Evolutionary conservation across 2,888 invertebrate genomes (phyloP), one percentile per base, ranked within the genome.

Genomic region (Coronaproctus castanopsis): DNA sequence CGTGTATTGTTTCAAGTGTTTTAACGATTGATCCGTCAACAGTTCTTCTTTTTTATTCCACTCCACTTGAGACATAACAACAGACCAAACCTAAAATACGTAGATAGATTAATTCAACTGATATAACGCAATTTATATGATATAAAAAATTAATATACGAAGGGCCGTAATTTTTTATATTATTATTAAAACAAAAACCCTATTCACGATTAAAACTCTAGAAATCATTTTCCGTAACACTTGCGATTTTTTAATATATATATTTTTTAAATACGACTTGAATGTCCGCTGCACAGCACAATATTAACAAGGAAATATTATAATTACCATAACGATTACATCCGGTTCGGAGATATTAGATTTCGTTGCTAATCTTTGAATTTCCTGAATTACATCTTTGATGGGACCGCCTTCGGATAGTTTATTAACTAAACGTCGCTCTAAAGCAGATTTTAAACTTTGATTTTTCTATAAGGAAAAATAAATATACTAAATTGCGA

Each of bases 11-110:
- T 89, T 87, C 69, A 85, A 78, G 75, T 90, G 89, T 72, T 88
- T 87, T 57, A 90, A 81, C 57, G 95, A 93, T 75, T 96, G 96
- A 70, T 95, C 95, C 56, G 93, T 90, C 65, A 96, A 82, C 67
- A 96, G 74, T 73, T 96, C 96, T 68, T 96, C 96, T 72, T 96
- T 96, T 75, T 96, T 96, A 75, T 93, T 96, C 96, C 95, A 96
- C 75, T 96, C 95, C 62, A 90, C 88, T 68, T 88, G 84, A 58
- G 85, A 83, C 95, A 96, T 96, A 68, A 96, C 82, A 65, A 90
- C 89, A 66, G 82, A 83, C 95, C 95, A 96, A 68, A 93, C 81
- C 89, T 89, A 3, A n/a, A 50, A 49, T 24, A 21, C 24, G 8
- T 24, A 57, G 36, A 36, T 24, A n/a, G 24, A 24, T 8, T 18